Base-by-base conservation (phyloP, 2,113 vertebrate species). In the Canis aureus region DNA sequence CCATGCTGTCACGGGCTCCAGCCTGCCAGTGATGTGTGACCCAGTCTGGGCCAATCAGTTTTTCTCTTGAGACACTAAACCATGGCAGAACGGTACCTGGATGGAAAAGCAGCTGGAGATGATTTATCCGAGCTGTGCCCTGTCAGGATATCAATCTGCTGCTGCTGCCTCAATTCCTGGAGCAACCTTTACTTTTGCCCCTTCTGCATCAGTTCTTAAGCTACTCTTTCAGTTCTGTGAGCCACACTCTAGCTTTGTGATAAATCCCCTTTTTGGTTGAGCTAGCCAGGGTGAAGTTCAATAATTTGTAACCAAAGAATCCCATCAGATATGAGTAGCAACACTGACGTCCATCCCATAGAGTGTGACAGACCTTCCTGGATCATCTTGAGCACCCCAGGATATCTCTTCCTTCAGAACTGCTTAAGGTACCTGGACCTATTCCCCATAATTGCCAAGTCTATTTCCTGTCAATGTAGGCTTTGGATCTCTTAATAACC, bases 151-250 rank as follows among this genome's bases (percentile, higher is more conserved):
- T 69, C 59, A 91, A 6, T 93, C 71, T 90, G 62, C 29, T 86
- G 64, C n/a, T 23, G 15, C 25, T 3, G 3, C 38, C 29, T 87
- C 55, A 27, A 76, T 84, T 57, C 55, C 51, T 49, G 15, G 60
- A 81, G 64, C 32, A n/a, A 38, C 13, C 53, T 97, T 87, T 84
- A 20, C 66, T 88, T 23, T 25, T 32, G 32, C 3, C 23, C 4
- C 74, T 59, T 81, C 25, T 88, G 3, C 5, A 49, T 67, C 29
- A 27, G 74, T 76, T 81, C 82, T 19, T 78, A 32, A 86, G 27
- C 51, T 80, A 38, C 71, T n/a, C 67, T 89, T 94, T 94, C 38
- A 94, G 27, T 83, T 95, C 38, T 49, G n/a, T 55, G 67, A 95
- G 32, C 27, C n/a, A 62, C 5, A 20, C 27, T 79, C 10, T 29